A percentile compares a stretch with the other conserved stretches of the same genome.
These are phyloP conservation scores for Mechanitis mazaeus DNA, from an alignment of 2,888 invertebrate species.

Conservation along the genomic window DNA sequence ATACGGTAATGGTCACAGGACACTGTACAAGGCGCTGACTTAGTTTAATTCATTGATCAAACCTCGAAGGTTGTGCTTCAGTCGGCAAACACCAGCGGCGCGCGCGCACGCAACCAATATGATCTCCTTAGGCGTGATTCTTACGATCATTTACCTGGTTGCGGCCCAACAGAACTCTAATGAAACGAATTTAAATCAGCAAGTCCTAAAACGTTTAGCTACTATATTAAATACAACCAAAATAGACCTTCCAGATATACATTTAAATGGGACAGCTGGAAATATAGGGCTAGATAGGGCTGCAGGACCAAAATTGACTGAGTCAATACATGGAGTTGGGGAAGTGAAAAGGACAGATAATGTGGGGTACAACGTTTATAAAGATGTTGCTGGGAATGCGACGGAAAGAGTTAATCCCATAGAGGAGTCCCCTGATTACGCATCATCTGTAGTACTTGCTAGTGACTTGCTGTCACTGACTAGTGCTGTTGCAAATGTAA, in stretches of 20 bases:
- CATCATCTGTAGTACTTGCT: conserved; percentile 66
- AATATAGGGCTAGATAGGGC: conserved; percentile 49
- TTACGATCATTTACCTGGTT: conserved; percentile 55
- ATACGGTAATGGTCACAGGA: conserved; percentile 43
- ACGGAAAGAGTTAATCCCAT: conserved; percentile 47
- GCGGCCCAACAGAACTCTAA: conserved; percentile 40
- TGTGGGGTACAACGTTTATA: conserved; percentile 40
- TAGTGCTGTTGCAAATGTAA: conserved; percentile 65
- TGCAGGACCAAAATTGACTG: conserved; percentile 46
- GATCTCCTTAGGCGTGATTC: conserved; percentile 44
- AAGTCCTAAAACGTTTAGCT: conserved; percentile 44
- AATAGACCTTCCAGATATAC: conserved; percentile 43
- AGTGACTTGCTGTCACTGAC: conserved; percentile 69
- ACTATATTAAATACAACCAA: conserved; percentile 47
- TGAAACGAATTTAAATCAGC: conserved; percentile 45
- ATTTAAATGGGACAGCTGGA: conserved; percentile 49
- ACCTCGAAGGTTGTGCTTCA: conserved; percentile 37
- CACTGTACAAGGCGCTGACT: conserved; percentile 25
- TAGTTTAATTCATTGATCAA: conserved; percentile 33
- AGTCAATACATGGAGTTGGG: conserved; percentile 36
- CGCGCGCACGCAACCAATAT: conserved; percentile 61
- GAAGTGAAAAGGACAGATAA: conserved; percentile 24
- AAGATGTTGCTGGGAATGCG: conserved; percentile 33
- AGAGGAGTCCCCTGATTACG: conserved; percentile 68
- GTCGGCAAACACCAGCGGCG: conserved; percentile 52